phyloP scores from a whole-genome alignment of 1,140 invertebrate species.

The Trichonephila inaurata region DNA sequence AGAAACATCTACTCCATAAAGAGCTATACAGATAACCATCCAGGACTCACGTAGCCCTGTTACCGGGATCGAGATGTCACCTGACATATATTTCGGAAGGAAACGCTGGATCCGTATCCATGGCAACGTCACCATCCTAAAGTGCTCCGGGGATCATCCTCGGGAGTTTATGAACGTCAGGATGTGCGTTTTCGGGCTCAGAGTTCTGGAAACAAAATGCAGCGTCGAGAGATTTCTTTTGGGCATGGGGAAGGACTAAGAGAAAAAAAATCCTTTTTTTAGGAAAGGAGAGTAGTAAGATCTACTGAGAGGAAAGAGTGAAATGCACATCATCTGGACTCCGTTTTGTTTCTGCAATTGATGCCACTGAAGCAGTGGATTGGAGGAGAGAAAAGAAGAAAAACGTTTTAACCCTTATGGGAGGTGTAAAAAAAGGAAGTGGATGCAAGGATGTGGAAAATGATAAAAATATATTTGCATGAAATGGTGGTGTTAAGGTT shows the following conservation, averaged over 20 bases:
- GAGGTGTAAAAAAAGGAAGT: constrained; percentile 5
- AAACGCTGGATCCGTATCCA: constrained; percentile 42
- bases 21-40: constrained; percentile 47
- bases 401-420: constrained; percentile 27
- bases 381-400: neutral
- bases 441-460: neutral
- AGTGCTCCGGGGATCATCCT: constrained; percentile 68
- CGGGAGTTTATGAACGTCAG: constrained; percentile 61
- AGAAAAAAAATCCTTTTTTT: neutral
- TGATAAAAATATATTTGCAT: constrained; percentile 28
- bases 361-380: neutral
- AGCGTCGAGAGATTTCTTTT: neutral
- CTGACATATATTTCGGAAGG: constrained; percentile 63
- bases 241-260: neutral
- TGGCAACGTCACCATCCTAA: constrained; percentile 50
- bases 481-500: neutral
- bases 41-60: neutral
- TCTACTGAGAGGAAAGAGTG: neutral
- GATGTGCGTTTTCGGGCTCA: neutral
- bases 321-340: neutral
- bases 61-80: constrained; percentile 60
- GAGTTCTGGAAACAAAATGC: constrained; percentile 18
- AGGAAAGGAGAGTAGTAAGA: neutral
- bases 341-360: constrained; percentile 35
- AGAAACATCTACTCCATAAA: constrained; percentile 59